Evolutionary conservation across 1,140 invertebrate genomes (phyloP), one percentile per base, ranked within the genome.

Genomic region (Batillaria attramentaria): DNA sequence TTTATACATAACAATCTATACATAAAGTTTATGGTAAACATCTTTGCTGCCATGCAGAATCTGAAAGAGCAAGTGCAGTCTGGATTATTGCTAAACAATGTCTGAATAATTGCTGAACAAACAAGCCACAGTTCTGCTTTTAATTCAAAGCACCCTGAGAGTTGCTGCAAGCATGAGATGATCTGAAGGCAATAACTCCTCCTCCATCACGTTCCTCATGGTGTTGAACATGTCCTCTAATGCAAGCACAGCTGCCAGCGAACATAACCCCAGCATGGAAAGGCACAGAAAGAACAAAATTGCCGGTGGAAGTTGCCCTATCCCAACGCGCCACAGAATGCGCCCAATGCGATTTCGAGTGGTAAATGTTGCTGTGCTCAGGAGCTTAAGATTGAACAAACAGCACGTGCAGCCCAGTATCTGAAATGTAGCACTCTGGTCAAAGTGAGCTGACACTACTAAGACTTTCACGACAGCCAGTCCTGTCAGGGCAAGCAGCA

Each of bases 101-200:
- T n/a, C n/a, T n/a, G n/a, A n/a, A n/a, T n/a, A n/a, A n/a, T n/a
- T n/a, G n/a, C n/a, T n/a, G n/a, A n/a, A n/a, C n/a, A n/a, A n/a
- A n/a, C n/a, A n/a, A n/a, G n/a, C n/a, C n/a, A n/a, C n/a, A n/a
- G n/a, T n/a, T n/a, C n/a, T n/a, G n/a, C n/a, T n/a, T n/a, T n/a
- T n/a, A n/a, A n/a, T n/a, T n/a, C n/a, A n/a, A n/a, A n/a, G n/a
- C n/a, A n/a, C n/a, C n/a, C n/a, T n/a, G n/a, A n/a, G n/a, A n/a
- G n/a, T 54, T 6, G 80, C 83, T 66, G 75, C 69, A 16, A 87
- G 46, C 83, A 88, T 82, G 37, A 87, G 65, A 79, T 88, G 87
- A 81, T 88, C 87, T 28, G 87, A 88, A 35, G 86, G 85, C 79
- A 82, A 85, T 46, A 81, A 81, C 69, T 87, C 87, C 79, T 88